A percentile compares a stretch with the other conserved stretches of the same genome.
Conservation (phyloP, 1,140 invertebrate species). For the Saccostrea echinata region DNA sequence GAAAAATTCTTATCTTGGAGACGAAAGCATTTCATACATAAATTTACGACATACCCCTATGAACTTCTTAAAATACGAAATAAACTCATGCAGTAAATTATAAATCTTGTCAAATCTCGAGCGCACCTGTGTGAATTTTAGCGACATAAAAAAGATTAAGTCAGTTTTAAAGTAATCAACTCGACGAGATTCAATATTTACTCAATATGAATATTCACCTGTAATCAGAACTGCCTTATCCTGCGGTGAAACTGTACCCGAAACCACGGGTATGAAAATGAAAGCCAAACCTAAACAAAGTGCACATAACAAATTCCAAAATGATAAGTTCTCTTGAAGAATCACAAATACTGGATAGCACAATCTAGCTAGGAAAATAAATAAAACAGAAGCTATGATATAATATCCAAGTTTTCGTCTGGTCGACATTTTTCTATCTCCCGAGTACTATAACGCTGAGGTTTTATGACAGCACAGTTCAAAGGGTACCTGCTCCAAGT, state of each 20-base stretch:
- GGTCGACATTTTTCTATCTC: neutral
- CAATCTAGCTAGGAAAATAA: neutral
- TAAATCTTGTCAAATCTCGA: conserved; percentile 19
- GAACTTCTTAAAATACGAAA: neutral
- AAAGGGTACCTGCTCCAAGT: neutral
- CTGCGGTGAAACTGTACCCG: conserved; percentile 24
- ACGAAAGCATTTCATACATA: neutral
- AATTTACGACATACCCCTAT: neutral
- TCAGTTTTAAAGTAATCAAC: neutral
- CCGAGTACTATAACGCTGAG: too few relatives aligned
- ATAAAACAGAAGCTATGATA: neutral
- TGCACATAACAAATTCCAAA: conserved; percentile 9
- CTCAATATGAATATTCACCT: conserved; percentile 55
- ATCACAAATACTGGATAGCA: neutral
- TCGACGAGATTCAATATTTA: neutral
- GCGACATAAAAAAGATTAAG: neutral
- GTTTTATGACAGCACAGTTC: neutral
- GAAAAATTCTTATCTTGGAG: neutral
- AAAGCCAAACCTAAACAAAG: conserved; percentile 14
- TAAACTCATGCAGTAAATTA: neutral
- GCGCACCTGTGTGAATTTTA: neutral
- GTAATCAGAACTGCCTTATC: conserved; percentile 65
- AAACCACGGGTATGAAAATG: neutral
- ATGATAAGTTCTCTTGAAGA: neutral
- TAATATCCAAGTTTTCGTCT: conserved; percentile 16